A percentile compares a stretch with the other conserved stretches of the same genome.
These are phyloP conservation scores for Alcis repandata DNA, from an alignment of 2,888 invertebrate species.

Conservation along the genomic window DNA sequence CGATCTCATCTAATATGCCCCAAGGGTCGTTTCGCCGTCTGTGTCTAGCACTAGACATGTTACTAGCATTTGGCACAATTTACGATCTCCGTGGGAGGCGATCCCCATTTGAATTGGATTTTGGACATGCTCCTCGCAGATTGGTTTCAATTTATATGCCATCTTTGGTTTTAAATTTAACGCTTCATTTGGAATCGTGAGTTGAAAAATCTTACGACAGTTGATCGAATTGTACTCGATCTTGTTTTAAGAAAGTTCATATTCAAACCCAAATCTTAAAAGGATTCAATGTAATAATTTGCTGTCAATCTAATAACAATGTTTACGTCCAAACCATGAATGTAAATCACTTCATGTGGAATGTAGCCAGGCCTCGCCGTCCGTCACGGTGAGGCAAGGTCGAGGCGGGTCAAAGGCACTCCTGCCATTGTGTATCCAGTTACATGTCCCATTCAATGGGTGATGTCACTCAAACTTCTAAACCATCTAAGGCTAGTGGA, in stretches of 20 bases:
- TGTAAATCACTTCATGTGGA: slow-evolving; percentile 13
- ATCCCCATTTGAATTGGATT: slow-evolving; percentile 8
- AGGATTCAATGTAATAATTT: not conserved
- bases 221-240: not conserved
- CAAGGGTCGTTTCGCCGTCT: slow-evolving; percentile 23
- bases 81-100: slow-evolving; percentile 1
- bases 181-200: not conserved
- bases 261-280: not conserved
- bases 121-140: slow-evolving; percentile 1
- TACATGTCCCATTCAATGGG: slow-evolving; percentile 42
- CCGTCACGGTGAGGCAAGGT: slow-evolving; percentile 61
- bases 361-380: slow-evolving; percentile 48
- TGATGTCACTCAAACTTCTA: slow-evolving; percentile 45
- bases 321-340: slow-evolving; percentile 15
- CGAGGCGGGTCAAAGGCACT: slow-evolving; percentile 64
- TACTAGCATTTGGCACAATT: slow-evolving; percentile 17
- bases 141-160: not conserved
- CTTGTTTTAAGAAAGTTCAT: not conserved
- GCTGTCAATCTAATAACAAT: not conserved
- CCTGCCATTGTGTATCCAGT: slow-evolving; percentile 46
- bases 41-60: slow-evolving; percentile 2
- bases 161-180: not conserved
- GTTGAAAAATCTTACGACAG: not conserved
- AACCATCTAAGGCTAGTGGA: slow-evolving; percentile 3
- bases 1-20: slow-evolving; percentile 21